Evolutionary conservation across 2,888 invertebrate genomes (phyloP), one percentile per base, ranked within the genome.

Genomic region (Diarsia rubi): DNA sequence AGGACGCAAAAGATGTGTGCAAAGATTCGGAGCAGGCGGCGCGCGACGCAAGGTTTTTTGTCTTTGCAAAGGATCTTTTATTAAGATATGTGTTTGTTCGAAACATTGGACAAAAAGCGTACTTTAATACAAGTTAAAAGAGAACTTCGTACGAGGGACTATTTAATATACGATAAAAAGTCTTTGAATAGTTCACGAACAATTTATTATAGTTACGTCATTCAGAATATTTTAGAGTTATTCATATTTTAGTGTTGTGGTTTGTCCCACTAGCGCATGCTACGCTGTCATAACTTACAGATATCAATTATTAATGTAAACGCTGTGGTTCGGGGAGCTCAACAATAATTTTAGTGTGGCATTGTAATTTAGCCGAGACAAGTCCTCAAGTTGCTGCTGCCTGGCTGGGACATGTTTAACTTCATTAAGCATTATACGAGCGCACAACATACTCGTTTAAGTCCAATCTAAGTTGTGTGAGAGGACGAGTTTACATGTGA

Each of bases 381-480:
- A 90, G 88, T 89, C 88, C 86, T 87, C 81, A 91, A 92, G 92
- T 92, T 93, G 89, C 88, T 93, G 91, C 92, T 93, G 87, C 90
- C 88, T 93, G 93, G 91, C 93, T 91, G 94, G 92, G 93, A 92
- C 94, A 92, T 94, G 95, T 96, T 95, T 95, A 96, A 96, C 94
- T 96, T 95, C 95, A 96, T 96, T 96, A 95, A 94, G 93, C 94
- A 95, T 95, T 95, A 95, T 95, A 95, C 93, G 90, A 90, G 94
- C 91, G 94, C 92, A 92, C 94, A 93, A 94, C 94, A 93, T 95
- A 94, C 95, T 96, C 95, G 94, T 95, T 96, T 96, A 96, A 96
- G 95, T 95, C 95, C 95, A 96, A 96, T 96, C 95, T 96, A 96
- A 96, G 96, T 96, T 96, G 91, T 89, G 93, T 89, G 91, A 89